Evolutionary conservation across 2,113 vertebrate genomes (phyloP).

Genomic region (Entomyzon cyanotis): DNA sequence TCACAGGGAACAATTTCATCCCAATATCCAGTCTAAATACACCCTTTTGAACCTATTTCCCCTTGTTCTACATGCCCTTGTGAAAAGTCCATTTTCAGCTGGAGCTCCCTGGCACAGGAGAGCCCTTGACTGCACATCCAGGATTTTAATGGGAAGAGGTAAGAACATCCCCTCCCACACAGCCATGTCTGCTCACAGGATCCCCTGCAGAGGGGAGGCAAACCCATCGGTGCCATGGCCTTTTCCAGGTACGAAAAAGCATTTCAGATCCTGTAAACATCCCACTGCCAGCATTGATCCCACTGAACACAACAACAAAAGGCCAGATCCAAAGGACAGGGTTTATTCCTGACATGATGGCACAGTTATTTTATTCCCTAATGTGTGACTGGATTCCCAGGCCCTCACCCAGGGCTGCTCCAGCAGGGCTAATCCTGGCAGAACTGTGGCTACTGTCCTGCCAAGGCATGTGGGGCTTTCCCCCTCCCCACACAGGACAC

Average conservation of each 20-base stretch:
- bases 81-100: not conserved
- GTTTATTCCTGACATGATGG: not conserved
- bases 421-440: not conserved
- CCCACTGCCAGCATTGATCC: not conserved
- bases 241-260: not conserved
- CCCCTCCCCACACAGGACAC: too few relatives aligned
- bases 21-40: not conserved
- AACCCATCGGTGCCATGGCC: rapidly evolving
- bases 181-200: not conserved
- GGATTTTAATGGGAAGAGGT: not conserved
- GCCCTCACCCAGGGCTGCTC: not conserved
- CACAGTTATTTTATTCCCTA: rapidly evolving
- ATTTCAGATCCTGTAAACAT: not conserved
- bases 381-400: rapidly evolving
- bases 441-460: rapidly evolving
- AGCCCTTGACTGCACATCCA: not conserved
- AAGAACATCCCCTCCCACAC: not conserved
- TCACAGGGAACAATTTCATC: not conserved
- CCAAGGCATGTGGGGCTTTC: not conserved
- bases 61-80: not conserved
- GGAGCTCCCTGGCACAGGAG: not conserved
- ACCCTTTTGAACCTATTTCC: not conserved
- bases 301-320: not conserved
- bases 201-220: rapidly evolving
- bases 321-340: not conserved